Evolutionary conservation across 2,113 vertebrate genomes (phyloP), one percentile per base, ranked within the genome.

Genomic region (Myxocyprinus asiaticus): DNA sequence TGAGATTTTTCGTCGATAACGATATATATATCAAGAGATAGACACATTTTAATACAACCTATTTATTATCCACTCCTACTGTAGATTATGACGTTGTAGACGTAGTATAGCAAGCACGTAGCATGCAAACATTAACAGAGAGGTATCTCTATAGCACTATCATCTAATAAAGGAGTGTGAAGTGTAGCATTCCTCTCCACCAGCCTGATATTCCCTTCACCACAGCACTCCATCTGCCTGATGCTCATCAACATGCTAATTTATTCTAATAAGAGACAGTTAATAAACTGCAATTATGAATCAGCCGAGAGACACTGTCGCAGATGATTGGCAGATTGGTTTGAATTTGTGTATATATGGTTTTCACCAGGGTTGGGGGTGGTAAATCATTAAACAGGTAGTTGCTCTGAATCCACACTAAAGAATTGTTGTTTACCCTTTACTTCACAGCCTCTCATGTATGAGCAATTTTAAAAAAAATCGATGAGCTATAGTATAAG

Each of bases 251-350:
- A 94, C 93, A 95, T 94, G 94, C 92, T 93, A 94, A 96, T 94
- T 91, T 91, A 87, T 93, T 94, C 92, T 93, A 94, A 95, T 94
- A 94, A 92, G 88, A 92, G 90, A 89, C 89, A 88, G 88, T 90
- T 94, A 94, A 95, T 93, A 93, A 94, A 92, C 90, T 93, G 89
- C 92, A 95, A 93, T 95, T 94, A 94, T 85, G 89, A 93, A 90
- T 91, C 85, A 86, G 87, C 85, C 81, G 86, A 87, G 90, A 88
- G 88, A 89, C 83, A 86, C 22, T 82, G 84, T 80, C 79, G 87
- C 85, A 86, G 81, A 11, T 80, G 88, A 89, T 84, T 81, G 82
- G 69, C 79, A 84, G 66, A 51, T 42, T 65, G 79, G 56, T 53
- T 22, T 33, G 15, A 62, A 59, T 33, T 33, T 67, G n/a, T 58